Conservation (phyloP, 2,888 invertebrate genomes). For the Enchytraeus crypticus region DNA sequence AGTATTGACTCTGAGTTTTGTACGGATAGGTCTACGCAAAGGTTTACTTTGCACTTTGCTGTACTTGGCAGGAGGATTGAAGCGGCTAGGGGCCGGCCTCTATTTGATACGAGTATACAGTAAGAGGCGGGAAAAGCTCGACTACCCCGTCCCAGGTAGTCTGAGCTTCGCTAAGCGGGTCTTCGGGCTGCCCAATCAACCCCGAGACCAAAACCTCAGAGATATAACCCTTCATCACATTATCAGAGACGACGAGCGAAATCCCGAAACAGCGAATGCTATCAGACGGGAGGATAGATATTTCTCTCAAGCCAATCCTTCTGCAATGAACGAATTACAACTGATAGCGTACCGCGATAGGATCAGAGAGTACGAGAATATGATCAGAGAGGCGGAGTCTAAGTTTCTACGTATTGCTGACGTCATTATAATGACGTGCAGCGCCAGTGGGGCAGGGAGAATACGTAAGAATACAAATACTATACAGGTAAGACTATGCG, state of each 20-base stretch:
- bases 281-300: not conserved
- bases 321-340: too few species aligned
- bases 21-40: too few species aligned
- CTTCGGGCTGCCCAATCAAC: not conserved
- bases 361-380: not conserved
- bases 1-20: too few species aligned
- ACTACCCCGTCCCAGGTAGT: conserved; percentile 32
- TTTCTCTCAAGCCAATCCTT: too few species aligned
- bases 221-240: conserved; percentile 20
- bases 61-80: too few species aligned
- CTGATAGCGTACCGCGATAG: too few species aligned
- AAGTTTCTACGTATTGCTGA: not conserved
- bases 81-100: not conserved
- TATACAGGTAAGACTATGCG: not conserved
- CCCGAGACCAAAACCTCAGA: not conserved
- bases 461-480: not conserved
- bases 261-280: not conserved
- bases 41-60: too few species aligned
- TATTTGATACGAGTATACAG: conserved; percentile 37
- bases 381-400: not conserved
- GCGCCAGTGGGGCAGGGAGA: conserved; percentile 1
- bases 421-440: conserved; percentile 5
- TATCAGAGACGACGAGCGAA: conserved; percentile 11
- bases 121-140: conserved; percentile 31
- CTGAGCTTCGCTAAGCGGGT: not conserved